Percentiles rank a stretch among this genome's conserved stretches.
These are phyloP conservation scores for Drosophila rubida DNA, from an alignment of 2,888 invertebrate genomes.

Conservation along the genomic window DNA sequence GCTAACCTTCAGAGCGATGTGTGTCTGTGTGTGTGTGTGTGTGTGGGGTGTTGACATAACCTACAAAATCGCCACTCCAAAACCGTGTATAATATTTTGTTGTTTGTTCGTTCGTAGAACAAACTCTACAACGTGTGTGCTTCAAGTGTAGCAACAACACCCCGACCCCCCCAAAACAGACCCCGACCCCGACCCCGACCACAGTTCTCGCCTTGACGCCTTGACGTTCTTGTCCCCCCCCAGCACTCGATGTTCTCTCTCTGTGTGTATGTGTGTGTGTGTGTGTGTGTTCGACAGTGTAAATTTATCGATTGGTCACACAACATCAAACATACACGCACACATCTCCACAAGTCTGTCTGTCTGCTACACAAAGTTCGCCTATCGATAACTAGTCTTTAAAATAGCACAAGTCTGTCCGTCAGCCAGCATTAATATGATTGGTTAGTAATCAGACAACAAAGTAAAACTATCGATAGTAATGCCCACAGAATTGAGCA, in stretches of 20 bases:
- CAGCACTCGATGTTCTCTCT: slow-evolving; percentile 40
- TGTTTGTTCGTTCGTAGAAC: slow-evolving; percentile 5
- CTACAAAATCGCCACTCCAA: neutral
- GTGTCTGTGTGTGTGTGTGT: neutral
- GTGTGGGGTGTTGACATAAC: neutral
- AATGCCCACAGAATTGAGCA: no score
- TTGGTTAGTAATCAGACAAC: no score
- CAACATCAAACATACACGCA: neutral
- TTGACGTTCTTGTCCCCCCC: neutral
- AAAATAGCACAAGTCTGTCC: no score
- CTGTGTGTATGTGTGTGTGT: no score
- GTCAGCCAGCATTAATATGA: no score
- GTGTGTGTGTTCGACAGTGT: slow-evolving; percentile 22
- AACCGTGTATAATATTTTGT: neutral
- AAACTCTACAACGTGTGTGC: neutral
- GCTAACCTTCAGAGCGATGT: slow-evolving; percentile 11
- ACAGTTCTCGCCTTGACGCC: neutral
- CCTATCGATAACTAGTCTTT: slow-evolving; percentile 1
- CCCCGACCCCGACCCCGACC: neutral
- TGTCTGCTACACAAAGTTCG: neutral
- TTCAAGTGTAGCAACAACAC: slow-evolving; percentile 16
- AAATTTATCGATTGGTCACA: slow-evolving; percentile 24
- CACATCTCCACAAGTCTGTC: slow-evolving; percentile 7
- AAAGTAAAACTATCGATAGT: neutral
- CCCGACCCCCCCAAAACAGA: neutral